A percentile compares a stretch with the other conserved stretches of the same genome.
phyloP scores from a whole-genome alignment of 2,888 invertebrate species.

The Mythimna loreyi region DNA sequence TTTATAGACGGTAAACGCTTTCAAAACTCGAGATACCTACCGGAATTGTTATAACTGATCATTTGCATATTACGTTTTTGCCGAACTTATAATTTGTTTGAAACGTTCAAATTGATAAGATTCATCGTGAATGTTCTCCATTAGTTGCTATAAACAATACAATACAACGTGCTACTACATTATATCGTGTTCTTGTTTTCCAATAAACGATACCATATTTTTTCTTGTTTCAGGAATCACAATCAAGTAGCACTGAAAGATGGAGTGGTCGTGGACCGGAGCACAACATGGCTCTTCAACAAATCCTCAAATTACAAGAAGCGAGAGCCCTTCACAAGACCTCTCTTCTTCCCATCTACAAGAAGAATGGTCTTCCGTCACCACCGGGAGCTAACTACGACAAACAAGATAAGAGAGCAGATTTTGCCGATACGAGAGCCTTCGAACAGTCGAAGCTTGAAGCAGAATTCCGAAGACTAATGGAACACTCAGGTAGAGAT shows the following conservation, averaged over 20 bases:
- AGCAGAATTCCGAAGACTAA: conserved; percentile 89
- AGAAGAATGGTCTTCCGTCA: conserved; percentile 87
- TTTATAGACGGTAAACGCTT: conserved; percentile 62
- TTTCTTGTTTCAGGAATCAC: conserved; percentile 93
- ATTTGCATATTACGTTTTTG: conserved; percentile 51
- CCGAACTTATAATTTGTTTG: conserved; percentile 31
- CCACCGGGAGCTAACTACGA: conserved; percentile 89
- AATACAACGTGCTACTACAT: no score
- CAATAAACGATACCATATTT: conserved; percentile 1
- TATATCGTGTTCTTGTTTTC: no score
- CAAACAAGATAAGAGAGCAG: conserved; percentile 75
- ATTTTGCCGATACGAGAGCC: conserved; percentile 83
- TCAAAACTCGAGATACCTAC: conserved; percentile 45
- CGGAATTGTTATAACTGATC: conserved; percentile 36
- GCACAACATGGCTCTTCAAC: conserved; percentile 97
- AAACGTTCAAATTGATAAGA: background rate
- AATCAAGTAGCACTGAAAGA: conserved; percentile 95
- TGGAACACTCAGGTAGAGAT: conserved; percentile 90
- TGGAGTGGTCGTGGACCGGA: conserved; percentile 97
- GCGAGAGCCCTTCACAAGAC: conserved; percentile 93
- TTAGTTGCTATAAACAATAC: conserved; percentile 1
- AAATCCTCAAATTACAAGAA: conserved; percentile 97
- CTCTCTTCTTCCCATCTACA: conserved; percentile 88
- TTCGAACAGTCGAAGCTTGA: conserved; percentile 90
- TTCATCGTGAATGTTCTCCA: background rate